Conservation (phyloP, 2,888 invertebrate genomes). For the Nezara viridula region DNA sequence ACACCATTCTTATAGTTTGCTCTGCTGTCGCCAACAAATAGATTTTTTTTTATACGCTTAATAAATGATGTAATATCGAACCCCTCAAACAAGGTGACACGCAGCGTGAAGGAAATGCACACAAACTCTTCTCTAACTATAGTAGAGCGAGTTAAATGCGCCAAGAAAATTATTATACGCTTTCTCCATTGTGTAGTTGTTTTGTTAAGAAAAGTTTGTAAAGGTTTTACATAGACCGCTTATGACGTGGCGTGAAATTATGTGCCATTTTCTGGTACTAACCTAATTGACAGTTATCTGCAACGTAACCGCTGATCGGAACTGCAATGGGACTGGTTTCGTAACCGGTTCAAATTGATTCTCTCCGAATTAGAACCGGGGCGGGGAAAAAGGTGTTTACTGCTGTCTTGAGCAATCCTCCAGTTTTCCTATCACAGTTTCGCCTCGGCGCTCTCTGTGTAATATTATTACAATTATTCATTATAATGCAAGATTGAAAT, state of each 20-base stretch:
- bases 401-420: conserved; percentile 25
- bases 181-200: neutral
- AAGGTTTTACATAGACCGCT: conserved; percentile 4
- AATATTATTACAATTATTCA: neutral
- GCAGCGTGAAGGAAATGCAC: neutral
- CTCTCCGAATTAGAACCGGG: conserved; percentile 31
- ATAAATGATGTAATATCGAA: neutral
- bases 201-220: conserved; percentile 29
- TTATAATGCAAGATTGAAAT: neutral
- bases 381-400: neutral
- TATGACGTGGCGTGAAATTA: conserved; percentile 15
- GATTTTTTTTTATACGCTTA: neutral
- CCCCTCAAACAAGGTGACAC: neutral
- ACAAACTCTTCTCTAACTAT: neutral
- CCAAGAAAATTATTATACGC: neutral
- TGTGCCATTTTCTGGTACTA: conserved; percentile 24
- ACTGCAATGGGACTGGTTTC: conserved; percentile 5
- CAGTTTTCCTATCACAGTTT: neutral
- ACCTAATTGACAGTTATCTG: conserved; percentile 20
- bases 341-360: conserved; percentile 38
- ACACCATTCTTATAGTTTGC: too few species aligned
- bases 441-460: neutral
- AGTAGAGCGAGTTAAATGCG: neutral
- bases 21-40: too few species aligned
- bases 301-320: conserved; percentile 25